Evolutionary conservation across 2,888 invertebrate genomes (phyloP).

Genomic region (Crocallis elinguaria): DNA sequence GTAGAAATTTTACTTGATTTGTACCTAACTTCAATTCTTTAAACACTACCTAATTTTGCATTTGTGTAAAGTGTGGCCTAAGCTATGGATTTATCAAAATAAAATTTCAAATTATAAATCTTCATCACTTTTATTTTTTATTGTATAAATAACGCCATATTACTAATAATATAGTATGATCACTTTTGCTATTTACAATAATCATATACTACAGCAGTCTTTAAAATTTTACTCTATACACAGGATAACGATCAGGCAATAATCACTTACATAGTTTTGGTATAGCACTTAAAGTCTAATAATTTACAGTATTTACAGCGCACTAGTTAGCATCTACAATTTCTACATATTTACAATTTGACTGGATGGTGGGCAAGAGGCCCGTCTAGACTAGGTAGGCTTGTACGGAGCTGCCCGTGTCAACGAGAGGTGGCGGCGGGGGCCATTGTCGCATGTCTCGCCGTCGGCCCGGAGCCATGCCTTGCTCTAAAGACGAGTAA

Average conservation of each 20-base stretch:
- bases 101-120: constrained; percentile 73
- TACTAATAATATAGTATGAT: constrained; percentile 82
- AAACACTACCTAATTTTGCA: no score
- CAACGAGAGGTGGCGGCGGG: constrained; percentile 77
- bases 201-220: constrained; percentile 86
- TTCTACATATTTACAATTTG: constrained; percentile 77
- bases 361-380: constrained; percentile 74
- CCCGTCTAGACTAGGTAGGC: constrained; percentile 88
- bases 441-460: constrained; percentile 79
- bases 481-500: constrained; percentile 92
- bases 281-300: constrained; percentile 80
- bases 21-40: no score
- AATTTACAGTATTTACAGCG: constrained; percentile 82
- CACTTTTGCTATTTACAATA: constrained; percentile 84
- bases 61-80: no score
- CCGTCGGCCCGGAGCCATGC: constrained; percentile 81
- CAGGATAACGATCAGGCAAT: constrained; percentile 83
- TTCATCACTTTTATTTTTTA: constrained; percentile 78
- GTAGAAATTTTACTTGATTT: no score
- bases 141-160: constrained; percentile 84
- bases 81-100: constrained; percentile 42
- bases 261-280: constrained; percentile 83
- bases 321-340: constrained; percentile 54
- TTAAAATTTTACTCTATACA: constrained; percentile 85
- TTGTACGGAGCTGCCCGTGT: constrained; percentile 83